These are phyloP conservation scores for Echinops telfairi DNA, from an alignment of 2,113 vertebrate species.

Conservation along the genomic window DNA sequence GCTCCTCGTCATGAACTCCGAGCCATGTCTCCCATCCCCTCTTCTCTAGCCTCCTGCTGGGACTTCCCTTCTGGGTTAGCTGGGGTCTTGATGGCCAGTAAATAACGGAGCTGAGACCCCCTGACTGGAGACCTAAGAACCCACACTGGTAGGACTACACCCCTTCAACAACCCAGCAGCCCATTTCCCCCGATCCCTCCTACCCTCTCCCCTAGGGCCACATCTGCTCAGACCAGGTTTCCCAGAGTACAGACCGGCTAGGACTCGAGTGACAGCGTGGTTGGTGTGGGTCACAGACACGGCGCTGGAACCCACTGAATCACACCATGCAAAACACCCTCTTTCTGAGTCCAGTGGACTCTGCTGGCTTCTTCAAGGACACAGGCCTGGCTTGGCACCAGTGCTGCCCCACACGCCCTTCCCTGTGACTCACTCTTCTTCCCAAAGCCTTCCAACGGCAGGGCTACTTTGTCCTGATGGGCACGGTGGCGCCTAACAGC, in stretches of 20 bases:
- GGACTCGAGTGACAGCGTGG: not conserved
- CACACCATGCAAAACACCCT: not conserved
- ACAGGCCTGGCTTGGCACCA: not conserved
- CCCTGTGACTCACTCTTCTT: not conserved
- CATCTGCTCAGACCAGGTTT: not conserved
- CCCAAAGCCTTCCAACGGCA: not conserved
- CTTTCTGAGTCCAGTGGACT: not conserved
- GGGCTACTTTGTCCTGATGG: not conserved
- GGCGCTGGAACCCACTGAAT: not conserved
- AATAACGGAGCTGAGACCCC: not conserved
- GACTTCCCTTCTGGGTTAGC: not conserved
- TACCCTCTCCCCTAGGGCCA: not conserved
- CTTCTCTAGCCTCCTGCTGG: not conserved
- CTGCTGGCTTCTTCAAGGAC: not conserved
- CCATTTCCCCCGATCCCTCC: not conserved
- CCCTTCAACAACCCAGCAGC: not conserved
- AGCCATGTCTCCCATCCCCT: not conserved
- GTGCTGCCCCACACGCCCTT: accelerated
- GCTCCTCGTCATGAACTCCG: too few relatives aligned
- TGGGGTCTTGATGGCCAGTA: not conserved
- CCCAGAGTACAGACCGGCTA: not conserved
- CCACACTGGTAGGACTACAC: accelerated
- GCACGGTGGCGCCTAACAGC: not conserved
- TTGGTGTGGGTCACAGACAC: too few relatives aligned
- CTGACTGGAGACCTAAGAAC: not conserved